phyloP scores from a whole-genome alignment of 2,113 vertebrate species.

The Bettongia penicillata region DNA sequence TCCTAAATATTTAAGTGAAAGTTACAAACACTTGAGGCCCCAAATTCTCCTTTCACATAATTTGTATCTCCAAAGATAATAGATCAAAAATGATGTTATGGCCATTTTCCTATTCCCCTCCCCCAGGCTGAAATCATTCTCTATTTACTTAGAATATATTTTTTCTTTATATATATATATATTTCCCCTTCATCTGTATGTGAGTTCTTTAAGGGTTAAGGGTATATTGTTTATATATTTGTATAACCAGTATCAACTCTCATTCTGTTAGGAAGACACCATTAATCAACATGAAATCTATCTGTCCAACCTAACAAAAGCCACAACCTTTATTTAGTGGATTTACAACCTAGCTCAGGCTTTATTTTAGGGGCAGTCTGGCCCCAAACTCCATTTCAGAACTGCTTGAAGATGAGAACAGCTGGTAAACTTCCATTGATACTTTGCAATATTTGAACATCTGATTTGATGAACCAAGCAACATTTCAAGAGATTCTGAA shows the following conservation, averaged over 20 bases:
- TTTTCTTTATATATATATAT: neutral
- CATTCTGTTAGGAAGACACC: neutral
- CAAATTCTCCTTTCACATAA: neutral
- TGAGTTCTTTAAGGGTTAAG: neutral
- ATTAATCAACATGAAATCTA: neutral
- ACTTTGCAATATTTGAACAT: constrained; percentile 35
- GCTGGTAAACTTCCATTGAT: neutral
- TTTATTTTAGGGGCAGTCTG: neutral
- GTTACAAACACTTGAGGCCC: neutral
- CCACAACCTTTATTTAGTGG: neutral
- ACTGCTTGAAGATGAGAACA: constrained; percentile 31
- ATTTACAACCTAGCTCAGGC: neutral
- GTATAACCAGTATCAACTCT: neutral
- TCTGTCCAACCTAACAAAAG: neutral
- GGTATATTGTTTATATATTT: neutral
- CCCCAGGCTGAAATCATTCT: neutral
- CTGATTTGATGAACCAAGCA: constrained; percentile 32
- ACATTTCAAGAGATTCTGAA: constrained; percentile 41
- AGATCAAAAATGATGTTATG: neutral
- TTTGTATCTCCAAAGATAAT: neutral
- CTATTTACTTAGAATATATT: neutral
- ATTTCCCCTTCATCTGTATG: neutral
- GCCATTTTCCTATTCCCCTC: neutral
- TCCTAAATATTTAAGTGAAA: neutral
- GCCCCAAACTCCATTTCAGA: constrained; percentile 17